These are phyloP conservation scores for Girardia tigrina DNA, from an alignment of 2,888 invertebrate genomes.

Conservation along the genomic window DNA sequence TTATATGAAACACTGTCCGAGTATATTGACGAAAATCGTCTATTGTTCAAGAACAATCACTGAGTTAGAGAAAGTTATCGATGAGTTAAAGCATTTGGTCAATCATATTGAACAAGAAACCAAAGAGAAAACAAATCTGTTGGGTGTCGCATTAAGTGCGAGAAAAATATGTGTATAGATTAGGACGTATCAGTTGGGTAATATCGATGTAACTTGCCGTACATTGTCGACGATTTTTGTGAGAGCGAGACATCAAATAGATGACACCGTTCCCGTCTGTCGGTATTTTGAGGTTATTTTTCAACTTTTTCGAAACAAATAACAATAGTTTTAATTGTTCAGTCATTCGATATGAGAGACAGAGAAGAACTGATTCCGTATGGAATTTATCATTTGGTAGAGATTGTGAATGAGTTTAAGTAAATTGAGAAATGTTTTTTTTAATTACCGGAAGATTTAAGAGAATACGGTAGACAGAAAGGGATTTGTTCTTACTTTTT, in stretches of 20 bases:
- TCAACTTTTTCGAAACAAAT: not conserved
- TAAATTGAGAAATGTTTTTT: conserved; percentile 20
- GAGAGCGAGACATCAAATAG: conserved; percentile 62
- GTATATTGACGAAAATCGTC: conserved; percentile 71
- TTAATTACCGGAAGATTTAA: conserved; percentile 64
- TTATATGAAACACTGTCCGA: conserved; percentile 60
- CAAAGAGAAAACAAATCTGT: conserved; percentile 54
- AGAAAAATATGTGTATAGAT: conserved; percentile 91
- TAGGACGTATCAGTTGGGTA: conserved; percentile 56
- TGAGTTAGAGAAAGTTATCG: conserved; percentile 85
- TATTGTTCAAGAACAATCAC: conserved; percentile 97
- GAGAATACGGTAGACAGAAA: conserved; percentile 69
- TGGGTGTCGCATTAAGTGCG: conserved; percentile 80
- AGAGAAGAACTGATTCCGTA: conserved; percentile 70
- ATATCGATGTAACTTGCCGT: conserved; percentile 34
- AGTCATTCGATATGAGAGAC: conserved; percentile 72
- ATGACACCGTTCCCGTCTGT: conserved; percentile 66
- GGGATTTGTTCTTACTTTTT: conserved; percentile 96
- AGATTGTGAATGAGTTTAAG: conserved; percentile 35
- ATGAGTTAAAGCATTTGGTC: conserved; percentile 77
- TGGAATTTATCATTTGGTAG: conserved; percentile 73
- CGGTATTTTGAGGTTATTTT: conserved; percentile 62
- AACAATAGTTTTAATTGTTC: conserved; percentile 37
- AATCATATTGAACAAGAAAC: conserved; percentile 67
- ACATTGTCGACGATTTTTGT: conserved; percentile 34